These are phyloP conservation scores for Casuarius casuarius DNA, from an alignment of 2,113 vertebrate species.

Conservation along the genomic window DNA sequence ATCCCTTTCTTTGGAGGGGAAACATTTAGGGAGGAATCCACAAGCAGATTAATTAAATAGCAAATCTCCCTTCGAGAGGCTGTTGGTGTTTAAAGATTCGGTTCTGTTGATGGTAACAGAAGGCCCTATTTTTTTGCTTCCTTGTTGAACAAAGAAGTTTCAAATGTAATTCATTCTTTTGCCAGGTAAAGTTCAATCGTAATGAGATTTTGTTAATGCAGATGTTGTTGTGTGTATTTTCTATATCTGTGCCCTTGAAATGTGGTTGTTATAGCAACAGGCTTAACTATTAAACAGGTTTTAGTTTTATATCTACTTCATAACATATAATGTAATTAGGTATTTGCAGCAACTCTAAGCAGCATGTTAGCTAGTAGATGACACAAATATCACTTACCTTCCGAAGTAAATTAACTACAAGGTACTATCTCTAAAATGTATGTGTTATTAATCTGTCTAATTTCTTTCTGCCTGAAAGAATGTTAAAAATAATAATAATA, in stretches of 20 bases:
- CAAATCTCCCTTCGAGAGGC: not conserved
- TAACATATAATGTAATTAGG: constrained; percentile 52
- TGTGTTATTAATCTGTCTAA: not conserved
- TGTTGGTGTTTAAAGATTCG: not conserved
- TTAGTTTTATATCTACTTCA: constrained; percentile 29
- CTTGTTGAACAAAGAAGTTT: not conserved
- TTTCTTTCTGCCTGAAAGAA: constrained; percentile 19
- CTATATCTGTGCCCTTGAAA: constrained; percentile 57
- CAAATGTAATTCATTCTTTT: constrained; percentile 8
- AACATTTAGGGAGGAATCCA: not conserved
- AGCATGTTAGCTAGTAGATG: not conserved
- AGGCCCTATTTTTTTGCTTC: not conserved
- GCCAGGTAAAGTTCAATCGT: not conserved
- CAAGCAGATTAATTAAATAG: not conserved
- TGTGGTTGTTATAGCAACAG: constrained; percentile 73
- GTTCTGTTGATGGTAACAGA: not conserved
- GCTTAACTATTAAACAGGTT: constrained; percentile 49
- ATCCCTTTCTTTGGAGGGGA: constrained; percentile 12
- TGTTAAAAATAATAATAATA: not conserved
- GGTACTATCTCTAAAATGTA: not conserved
- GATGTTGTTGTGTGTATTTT: not conserved
- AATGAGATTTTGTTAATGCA: constrained; percentile 34
- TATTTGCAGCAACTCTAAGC: constrained; percentile 32
- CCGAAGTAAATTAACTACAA: not conserved
- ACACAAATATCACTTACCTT: constrained; percentile 2